Evolutionary conservation across 2,888 invertebrate genomes (phyloP), one percentile per base, ranked within the genome.

Genomic region (Scaptomyza tumidula): DNA sequence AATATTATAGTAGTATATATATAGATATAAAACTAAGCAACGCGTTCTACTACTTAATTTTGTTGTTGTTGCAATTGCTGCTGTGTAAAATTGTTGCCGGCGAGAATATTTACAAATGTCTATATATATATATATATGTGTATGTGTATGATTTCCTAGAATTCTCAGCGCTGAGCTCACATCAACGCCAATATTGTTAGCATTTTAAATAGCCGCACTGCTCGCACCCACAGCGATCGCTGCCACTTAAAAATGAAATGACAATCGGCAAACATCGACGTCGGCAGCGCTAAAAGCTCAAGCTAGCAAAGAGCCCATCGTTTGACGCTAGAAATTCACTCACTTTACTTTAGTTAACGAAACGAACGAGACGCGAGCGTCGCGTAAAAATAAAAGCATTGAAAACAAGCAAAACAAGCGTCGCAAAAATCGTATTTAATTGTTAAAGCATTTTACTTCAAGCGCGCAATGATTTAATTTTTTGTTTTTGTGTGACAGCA

Each of bases 311-410:
- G 45, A 60, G 53, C 14, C 29, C 35, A 24, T n/a, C 41, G 43
- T 16, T n/a, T 43, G 31, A 43, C 27, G 73, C 69, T 67, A 79
- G 66, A 75, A 57, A 61, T 77, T 71, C 61, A 59, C 75, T 83
- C 88, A 83, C 75, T 83, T 86, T 75, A 86, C 69, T 88, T 86
- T 86, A 86, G 85, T 81, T 82, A 90, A 90, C 90, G 90, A 90
- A 90, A 88, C 88, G 89, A 90, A 90, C 90, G 89, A 82, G 78
- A 54, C 76, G 84, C 89, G 90, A 86, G 80, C 90, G 89, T 75
- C 78, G 77, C 80, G 83, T 80, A 11, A 71, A 71, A 61, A 63
- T 69, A 70, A 73, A 64, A 53, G 27, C 64, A 69, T 63, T 67
- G 14, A 45, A 29, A 13, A 29, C 6, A 7, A 29, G 29, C 29